Evolutionary conservation across 2,113 vertebrate genomes (phyloP).

Genomic region (Lichenostomus cassidix): DNA sequence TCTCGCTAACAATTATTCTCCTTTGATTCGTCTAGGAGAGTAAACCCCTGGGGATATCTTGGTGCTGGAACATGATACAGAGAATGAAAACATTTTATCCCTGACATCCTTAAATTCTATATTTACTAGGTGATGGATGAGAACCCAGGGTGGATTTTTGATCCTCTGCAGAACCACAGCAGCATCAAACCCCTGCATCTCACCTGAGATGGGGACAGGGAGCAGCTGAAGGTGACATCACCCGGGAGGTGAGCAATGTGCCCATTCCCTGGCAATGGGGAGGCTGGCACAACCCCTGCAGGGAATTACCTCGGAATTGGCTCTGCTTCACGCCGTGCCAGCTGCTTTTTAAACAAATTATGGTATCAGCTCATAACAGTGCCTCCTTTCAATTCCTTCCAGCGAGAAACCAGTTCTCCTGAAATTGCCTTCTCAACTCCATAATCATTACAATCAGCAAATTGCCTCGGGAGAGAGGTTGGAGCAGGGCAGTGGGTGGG

Average conservation of each 20-base stretch:
- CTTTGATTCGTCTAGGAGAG: neutral
- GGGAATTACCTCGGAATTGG: neutral
- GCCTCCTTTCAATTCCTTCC: neutral
- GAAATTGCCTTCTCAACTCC: neutral
- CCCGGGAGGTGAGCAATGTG: neutral
- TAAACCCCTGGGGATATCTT: neutral
- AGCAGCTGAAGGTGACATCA: neutral
- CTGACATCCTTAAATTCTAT: neutral
- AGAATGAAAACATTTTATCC: neutral
- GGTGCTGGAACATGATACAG: neutral
- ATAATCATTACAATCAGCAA: neutral
- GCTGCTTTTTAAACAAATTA: neutral
- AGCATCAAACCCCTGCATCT: neutral
- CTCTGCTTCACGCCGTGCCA: neutral
- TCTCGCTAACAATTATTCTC: neutral
- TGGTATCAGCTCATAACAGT: neutral
- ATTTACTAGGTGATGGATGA: neutral
- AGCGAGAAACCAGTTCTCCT: neutral
- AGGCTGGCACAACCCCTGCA: neutral
- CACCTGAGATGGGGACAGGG: neutral
- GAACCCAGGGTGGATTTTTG: neutral
- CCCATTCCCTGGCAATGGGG: neutral
- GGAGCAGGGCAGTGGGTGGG: accelerated
- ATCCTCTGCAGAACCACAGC: neutral
- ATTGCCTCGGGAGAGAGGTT: neutral